These are phyloP conservation scores for Atrina japonica DNA, from an alignment of 2,888 invertebrate species.

Conservation along the genomic window DNA sequence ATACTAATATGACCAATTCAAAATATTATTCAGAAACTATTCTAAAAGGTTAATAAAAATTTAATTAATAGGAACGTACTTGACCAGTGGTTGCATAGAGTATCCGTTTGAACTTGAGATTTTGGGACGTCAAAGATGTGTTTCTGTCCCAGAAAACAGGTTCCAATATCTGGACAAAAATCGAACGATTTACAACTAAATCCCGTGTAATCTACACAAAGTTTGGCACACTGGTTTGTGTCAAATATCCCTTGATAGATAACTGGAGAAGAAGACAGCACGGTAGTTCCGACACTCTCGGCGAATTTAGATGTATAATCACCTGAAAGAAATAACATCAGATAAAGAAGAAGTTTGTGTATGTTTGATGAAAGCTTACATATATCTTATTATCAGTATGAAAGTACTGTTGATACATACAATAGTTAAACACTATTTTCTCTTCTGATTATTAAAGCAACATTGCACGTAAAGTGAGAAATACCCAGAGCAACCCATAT, in stretches of 20 bases:
- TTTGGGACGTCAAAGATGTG: conserved; percentile 66
- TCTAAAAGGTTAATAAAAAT: no score
- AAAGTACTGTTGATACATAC: no score
- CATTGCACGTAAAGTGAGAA: no score
- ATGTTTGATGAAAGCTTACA: no score
- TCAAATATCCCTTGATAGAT: conserved; percentile 67
- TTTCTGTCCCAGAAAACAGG: conserved; percentile 64
- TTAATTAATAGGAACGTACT: no score
- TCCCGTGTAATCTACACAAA: conserved; percentile 64
- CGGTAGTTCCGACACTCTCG: conserved; percentile 57
- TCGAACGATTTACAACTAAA: conserved; percentile 72
- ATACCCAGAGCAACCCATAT: no score
- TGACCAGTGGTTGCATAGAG: conserved; percentile 68
- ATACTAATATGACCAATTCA: no score
- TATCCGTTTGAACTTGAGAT: conserved; percentile 53
- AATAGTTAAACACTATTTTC: no score
- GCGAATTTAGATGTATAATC: conserved; percentile 62
- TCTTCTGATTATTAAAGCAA: no score
- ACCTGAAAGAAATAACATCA: conserved; percentile 48
- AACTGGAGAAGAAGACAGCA: conserved; percentile 59
- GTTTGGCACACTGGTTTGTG: conserved; percentile 65
- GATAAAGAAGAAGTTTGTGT: no score
- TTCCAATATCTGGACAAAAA: conserved; percentile 63
- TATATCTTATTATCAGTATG: no score
- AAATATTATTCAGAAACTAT: no score